Conservation (phyloP, 2,113 vertebrate species). For the Rallus limicola region DNA sequence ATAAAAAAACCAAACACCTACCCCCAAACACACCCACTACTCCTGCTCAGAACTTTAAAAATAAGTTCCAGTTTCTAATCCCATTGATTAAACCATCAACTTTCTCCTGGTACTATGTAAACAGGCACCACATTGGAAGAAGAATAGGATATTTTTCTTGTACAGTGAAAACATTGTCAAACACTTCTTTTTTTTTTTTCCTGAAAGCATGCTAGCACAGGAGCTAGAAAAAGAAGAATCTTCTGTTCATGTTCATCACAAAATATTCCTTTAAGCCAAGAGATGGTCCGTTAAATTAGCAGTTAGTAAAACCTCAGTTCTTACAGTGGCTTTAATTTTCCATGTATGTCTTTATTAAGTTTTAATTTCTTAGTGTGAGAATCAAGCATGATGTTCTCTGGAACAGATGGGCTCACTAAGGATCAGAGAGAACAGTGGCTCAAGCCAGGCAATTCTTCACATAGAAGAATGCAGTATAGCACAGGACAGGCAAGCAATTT, state of each 20-base stretch:
- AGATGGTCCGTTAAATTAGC: neutral
- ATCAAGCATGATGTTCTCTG: neutral
- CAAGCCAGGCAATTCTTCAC: neutral
- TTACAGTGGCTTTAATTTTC: conserved; percentile 7
- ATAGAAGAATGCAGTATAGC: neutral
- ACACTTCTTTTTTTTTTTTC: neutral
- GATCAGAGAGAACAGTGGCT: neutral
- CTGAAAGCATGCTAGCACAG: neutral
- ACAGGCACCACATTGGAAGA: neutral
- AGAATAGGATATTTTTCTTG: neutral
- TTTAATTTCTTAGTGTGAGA: conserved; percentile 1
- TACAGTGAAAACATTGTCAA: neutral
- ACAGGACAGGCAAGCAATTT: neutral
- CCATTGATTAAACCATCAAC: neutral
- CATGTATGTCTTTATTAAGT: neutral
- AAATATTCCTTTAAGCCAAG: neutral
- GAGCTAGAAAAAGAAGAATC: neutral
- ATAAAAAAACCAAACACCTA: neutral
- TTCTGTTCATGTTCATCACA: neutral
- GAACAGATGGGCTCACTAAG: neutral
- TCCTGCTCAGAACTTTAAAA: neutral
- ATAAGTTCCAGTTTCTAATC: neutral
- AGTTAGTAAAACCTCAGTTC: neutral
- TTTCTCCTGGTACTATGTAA: neutral
- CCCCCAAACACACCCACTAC: neutral